phyloP scores from a whole-genome alignment of 2,797 vertebrate species.

The Lates japonicus region DNA sequence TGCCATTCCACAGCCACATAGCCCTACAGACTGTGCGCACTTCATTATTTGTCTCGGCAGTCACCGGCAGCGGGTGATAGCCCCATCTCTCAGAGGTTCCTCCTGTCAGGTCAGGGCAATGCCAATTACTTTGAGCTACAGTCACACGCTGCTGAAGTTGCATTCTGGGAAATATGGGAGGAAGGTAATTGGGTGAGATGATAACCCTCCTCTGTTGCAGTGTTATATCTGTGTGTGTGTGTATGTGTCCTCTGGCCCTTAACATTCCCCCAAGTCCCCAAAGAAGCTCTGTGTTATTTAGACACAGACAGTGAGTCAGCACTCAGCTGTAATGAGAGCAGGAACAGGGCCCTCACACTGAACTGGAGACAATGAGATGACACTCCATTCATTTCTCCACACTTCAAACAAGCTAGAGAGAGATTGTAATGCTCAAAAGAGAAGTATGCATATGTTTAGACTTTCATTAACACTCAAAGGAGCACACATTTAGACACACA shows the following conservation, averaged over 20 bases:
- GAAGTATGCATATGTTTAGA: background rate
- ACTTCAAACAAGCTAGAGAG: background rate
- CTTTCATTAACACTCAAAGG: conserved; percentile 26
- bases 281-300: conserved; percentile 59
- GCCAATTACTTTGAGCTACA: conserved; percentile 63
- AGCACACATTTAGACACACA: background rate
- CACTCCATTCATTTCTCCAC: conserved; percentile 15
- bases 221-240: conserved; percentile 26
- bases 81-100: conserved; percentile 32
- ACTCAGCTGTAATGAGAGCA: conserved; percentile 58
- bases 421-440: conserved; percentile 2
- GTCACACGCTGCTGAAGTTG: conserved; percentile 53
- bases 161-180: conserved; percentile 72
- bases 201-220: conserved; percentile 52
- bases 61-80: background rate
- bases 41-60: conserved; percentile 43
- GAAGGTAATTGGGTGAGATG: conserved; percentile 71
- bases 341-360: conserved; percentile 17
- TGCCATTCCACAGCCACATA: background rate
- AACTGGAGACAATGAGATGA: conserved; percentile 11
- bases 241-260: conserved; percentile 50
- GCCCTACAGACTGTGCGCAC: background rate
- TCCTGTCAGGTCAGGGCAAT: conserved; percentile 49
- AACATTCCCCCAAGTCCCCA: conserved; percentile 42
- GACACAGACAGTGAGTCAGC: conserved; percentile 66